Conservation (phyloP, 2,888 invertebrate species). For the Ferdinandea cuprea region DNA sequence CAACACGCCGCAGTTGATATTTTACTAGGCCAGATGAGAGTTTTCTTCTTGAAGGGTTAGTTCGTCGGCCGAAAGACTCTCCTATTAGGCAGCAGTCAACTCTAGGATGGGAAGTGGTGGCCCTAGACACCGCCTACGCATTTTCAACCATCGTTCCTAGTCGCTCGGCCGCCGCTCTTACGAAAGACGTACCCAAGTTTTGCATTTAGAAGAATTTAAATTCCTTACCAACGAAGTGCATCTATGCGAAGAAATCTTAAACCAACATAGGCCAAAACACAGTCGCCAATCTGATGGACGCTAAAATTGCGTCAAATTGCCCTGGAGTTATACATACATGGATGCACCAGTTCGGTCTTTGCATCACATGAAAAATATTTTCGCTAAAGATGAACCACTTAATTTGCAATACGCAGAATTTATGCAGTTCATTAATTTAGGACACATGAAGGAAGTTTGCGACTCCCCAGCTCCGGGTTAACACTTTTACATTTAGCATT, state of each 20-base stretch:
- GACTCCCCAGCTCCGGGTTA: slow-evolving; percentile 1
- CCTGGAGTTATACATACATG: slow-evolving; percentile 12
- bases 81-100: too few species aligned
- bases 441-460: too few species aligned
- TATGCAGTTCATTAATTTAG: slow-evolving; percentile 41
- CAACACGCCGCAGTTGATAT: too few species aligned
- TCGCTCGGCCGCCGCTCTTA: slow-evolving; percentile 10
- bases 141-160: too few species aligned
- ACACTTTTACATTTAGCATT: slow-evolving; percentile 34
- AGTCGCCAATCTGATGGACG: slow-evolving; percentile 28
- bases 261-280: background rate
- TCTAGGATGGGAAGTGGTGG: too few species aligned
- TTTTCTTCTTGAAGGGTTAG: too few species aligned
- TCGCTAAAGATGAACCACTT: too few species aligned
- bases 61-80: too few species aligned
- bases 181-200: slow-evolving; percentile 25
- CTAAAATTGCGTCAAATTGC: slow-evolving; percentile 28
- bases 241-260: slow-evolving; percentile 1
- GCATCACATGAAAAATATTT: slow-evolving; percentile 7
- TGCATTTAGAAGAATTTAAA: slow-evolving; percentile 2
- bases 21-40: too few species aligned
- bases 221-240: slow-evolving; percentile 14
- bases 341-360: slow-evolving; percentile 14
- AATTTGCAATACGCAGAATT: slow-evolving; percentile 19
- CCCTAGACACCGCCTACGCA: too few species aligned